A percentile compares a stretch with the other conserved stretches of the same genome.
Evolutionary conservation across 2,888 invertebrate genomes (phyloP).

Genomic region (Spilarctia lutea): DNA sequence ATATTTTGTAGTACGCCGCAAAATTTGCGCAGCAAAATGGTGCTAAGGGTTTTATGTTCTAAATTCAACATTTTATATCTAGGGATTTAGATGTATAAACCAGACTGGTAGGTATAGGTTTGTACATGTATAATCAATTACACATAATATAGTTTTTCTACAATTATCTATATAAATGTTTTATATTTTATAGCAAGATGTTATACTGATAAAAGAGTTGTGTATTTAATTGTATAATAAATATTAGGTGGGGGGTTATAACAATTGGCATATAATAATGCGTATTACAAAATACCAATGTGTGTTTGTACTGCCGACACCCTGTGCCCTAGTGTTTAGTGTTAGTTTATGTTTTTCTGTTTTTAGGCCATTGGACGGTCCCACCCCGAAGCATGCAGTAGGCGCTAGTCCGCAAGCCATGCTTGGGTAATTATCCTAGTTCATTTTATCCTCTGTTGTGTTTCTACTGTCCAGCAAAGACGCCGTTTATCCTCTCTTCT

Average conservation of each 20-base stretch:
- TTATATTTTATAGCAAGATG: neutral
- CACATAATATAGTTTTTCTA: neutral
- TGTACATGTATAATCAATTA: neutral
- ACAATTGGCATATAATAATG: constrained; percentile 18
- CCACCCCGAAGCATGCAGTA: constrained; percentile 86
- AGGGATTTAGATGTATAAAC: neutral
- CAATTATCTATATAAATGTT: neutral
- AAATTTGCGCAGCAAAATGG: constrained; percentile 5
- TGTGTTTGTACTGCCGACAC: constrained; percentile 49
- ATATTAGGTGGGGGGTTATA: neutral
- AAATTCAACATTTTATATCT: neutral
- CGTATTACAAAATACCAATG: constrained; percentile 60
- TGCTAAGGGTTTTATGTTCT: neutral
- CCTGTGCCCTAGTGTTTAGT: constrained; percentile 70
- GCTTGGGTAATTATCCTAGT: constrained; percentile 88
- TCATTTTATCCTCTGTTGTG: constrained; percentile 45
- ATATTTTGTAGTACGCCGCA: constrained; percentile 50
- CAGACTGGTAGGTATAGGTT: neutral
- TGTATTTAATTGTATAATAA: neutral
- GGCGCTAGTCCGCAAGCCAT: constrained; percentile 87
- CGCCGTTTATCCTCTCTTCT: neutral
- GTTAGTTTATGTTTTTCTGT: constrained; percentile 84
- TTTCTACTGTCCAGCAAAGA: constrained; percentile 9
- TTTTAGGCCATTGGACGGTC: constrained; percentile 89
- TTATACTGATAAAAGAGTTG: neutral